Evolutionary conservation across 1,140 invertebrate species (phyloP).

Genomic region (Panagrolaimus sp.): DNA sequence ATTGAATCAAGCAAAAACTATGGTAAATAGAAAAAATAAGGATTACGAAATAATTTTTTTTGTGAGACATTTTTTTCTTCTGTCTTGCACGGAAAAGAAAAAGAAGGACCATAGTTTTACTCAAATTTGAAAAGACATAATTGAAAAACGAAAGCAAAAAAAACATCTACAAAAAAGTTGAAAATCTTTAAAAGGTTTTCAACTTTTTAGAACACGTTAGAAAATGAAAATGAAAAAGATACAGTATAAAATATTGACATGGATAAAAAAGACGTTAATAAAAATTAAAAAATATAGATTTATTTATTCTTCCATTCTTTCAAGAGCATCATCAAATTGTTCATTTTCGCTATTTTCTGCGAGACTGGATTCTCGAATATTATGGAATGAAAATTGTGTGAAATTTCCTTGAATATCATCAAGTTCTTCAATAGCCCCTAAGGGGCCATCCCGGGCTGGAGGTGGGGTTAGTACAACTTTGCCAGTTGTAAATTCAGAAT

Average conservation of each 20-base stretch:
- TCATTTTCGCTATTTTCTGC: background rate
- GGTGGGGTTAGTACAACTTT: constrained; percentile 90
- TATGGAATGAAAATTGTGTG: constrained; percentile 73
- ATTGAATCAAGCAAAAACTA: too few relatives aligned
- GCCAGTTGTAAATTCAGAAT: constrained; percentile 91
- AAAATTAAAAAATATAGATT: background rate
- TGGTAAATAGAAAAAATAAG: too few relatives aligned
- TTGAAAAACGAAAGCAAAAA: too few relatives aligned
- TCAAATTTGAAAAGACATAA: too few relatives aligned
- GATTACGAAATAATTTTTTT: too few relatives aligned
- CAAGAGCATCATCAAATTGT: constrained; percentile 1
- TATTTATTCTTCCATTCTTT: constrained; percentile 12
- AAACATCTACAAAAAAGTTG: too few relatives aligned
- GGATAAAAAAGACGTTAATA: constrained; percentile 7
- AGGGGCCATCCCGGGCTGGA: constrained; percentile 66
- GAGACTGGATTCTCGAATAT: constrained; percentile 33
- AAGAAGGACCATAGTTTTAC: too few relatives aligned
- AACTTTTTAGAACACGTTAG: background rate
- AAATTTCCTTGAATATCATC: constrained; percentile 66
- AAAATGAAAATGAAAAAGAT: background rate
- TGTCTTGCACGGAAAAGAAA: too few relatives aligned
- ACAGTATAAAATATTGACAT: background rate
- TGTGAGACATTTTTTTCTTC: too few relatives aligned
- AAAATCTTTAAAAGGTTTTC: too few relatives aligned
- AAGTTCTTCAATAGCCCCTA: constrained; percentile 70